Conservation (phyloP, 1,140 invertebrate genomes). For the Drosophila malerkotliana region DNA sequence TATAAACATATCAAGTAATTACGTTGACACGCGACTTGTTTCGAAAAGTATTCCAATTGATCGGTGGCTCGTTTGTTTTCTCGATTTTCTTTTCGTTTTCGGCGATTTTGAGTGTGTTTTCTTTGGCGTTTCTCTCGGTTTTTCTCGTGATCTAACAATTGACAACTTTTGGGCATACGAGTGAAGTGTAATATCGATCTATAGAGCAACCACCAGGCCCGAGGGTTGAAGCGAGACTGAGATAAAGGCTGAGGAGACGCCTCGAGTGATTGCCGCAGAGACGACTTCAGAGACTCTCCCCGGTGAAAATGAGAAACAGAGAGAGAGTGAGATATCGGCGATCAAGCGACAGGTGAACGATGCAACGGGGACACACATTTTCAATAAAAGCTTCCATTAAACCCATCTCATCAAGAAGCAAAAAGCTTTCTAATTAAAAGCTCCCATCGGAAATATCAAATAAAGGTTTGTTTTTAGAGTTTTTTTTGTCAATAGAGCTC, state of each 20-base stretch:
- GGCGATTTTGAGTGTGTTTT: constrained; percentile 16
- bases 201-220: constrained; percentile 63
- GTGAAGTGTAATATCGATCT: constrained; percentile 11
- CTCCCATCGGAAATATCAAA: constrained; percentile 33
- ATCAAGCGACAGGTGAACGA: constrained; percentile 32
- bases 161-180: constrained; percentile 72
- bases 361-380: constrained; percentile 29
- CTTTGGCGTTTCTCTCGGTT: constrained; percentile 19
- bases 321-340: constrained; percentile 7
- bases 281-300: neutral
- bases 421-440: constrained; percentile 46
- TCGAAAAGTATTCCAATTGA: constrained; percentile 65
- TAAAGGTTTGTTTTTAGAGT: constrained; percentile 22
- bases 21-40: constrained; percentile 71
- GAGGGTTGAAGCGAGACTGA: constrained; percentile 76
- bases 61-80: constrained; percentile 27
- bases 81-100: constrained; percentile 32
- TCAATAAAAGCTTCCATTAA: constrained; percentile 36
- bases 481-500: constrained; percentile 10
- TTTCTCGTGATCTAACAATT: constrained; percentile 54
- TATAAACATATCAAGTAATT: constrained; percentile 62
- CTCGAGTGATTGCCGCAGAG: constrained; percentile 12
- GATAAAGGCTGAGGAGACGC: constrained; percentile 39
- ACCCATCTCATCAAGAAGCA: constrained; percentile 4
- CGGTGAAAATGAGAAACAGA: constrained; percentile 21